A percentile compares a stretch with the other conserved stretches of the same genome.
phyloP scores from a whole-genome alignment of 2,797 vertebrate genomes.

The Peromyscus nudipes region DNA sequence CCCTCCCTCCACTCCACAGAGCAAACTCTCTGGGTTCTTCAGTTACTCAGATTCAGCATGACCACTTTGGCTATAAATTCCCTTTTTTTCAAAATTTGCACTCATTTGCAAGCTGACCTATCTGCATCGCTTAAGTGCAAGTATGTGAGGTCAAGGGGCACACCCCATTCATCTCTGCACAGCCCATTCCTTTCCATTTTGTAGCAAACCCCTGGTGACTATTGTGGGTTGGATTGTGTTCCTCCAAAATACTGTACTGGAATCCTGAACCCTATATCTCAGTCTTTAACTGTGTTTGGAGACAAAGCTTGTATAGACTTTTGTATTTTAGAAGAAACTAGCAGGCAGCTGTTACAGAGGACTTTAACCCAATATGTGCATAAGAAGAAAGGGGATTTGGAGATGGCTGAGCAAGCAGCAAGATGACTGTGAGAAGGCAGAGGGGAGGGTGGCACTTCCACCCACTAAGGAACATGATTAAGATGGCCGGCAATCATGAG shows the following conservation, averaged over 20 bases:
- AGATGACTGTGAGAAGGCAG: not conserved
- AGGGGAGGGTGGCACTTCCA: not conserved
- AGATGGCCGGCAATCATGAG: not conserved
- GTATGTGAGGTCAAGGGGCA: not conserved
- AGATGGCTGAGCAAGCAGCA: not conserved
- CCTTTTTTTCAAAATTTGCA: not conserved
- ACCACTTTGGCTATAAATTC: not conserved
- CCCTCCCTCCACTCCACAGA: not conserved
- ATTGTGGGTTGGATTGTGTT: not conserved
- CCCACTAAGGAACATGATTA: not conserved
- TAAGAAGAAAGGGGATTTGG: not conserved
- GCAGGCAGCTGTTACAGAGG: not conserved
- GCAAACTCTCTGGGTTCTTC: not conserved
- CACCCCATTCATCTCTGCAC: not conserved
- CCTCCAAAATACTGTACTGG: not conserved
- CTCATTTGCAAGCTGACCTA: not conserved
- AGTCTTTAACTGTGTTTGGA: not conserved
- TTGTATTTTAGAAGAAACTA: not conserved
- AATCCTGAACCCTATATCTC: not conserved
- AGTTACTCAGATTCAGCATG: not conserved
- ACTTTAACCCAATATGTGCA: not conserved
- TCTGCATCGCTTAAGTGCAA: conserved; percentile 19
- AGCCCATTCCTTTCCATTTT: not conserved
- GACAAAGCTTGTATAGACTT: not conserved
- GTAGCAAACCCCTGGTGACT: not conserved